A percentile compares a stretch with the other conserved stretches of the same genome.
These are phyloP conservation scores for Leptinotarsa tumamoca DNA, from an alignment of 2,888 invertebrate species.

Conservation along the genomic window DNA sequence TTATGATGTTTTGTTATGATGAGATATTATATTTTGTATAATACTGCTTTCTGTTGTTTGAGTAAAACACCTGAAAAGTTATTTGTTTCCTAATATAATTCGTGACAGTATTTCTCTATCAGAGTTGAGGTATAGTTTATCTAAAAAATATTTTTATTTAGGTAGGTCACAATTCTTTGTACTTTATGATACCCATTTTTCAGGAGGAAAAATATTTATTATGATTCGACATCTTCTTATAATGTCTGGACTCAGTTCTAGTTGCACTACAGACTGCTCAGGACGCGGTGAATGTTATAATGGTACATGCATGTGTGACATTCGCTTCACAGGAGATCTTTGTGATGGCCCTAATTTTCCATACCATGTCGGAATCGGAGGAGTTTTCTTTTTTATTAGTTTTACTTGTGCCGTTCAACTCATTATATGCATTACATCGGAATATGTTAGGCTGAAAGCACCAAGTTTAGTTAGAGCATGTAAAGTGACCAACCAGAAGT, in stretches of 20 bases:
- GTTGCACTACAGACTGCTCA: constrained; percentile 83
- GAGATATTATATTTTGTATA: not conserved
- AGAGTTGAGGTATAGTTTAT: constrained; percentile 2
- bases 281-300: constrained; percentile 93
- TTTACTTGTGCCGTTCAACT: constrained; percentile 87
- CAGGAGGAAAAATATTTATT: constrained; percentile 35
- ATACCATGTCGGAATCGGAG: constrained; percentile 80
- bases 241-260: constrained; percentile 67
- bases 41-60: not conserved
- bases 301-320: constrained; percentile 92
- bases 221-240: constrained; percentile 65
- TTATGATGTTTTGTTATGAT: constrained; percentile 15
- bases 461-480: constrained; percentile 86
- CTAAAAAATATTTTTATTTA: not conserved
- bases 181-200: not conserved
- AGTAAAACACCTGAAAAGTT: constrained; percentile 13
- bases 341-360: constrained; percentile 87
- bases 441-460: constrained; percentile 86
- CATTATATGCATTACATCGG: constrained; percentile 84
- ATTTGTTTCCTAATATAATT: constrained; percentile 6
- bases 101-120: not conserved
- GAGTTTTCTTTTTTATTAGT: constrained; percentile 85
- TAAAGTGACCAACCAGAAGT: constrained; percentile 89
- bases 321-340: constrained; percentile 85
- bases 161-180: constrained; percentile 16